A percentile compares a stretch with the other conserved stretches of the same genome.
Evolutionary conservation across 2,888 invertebrate genomes (phyloP).

Genomic region (Nemurella pictetii): DNA sequence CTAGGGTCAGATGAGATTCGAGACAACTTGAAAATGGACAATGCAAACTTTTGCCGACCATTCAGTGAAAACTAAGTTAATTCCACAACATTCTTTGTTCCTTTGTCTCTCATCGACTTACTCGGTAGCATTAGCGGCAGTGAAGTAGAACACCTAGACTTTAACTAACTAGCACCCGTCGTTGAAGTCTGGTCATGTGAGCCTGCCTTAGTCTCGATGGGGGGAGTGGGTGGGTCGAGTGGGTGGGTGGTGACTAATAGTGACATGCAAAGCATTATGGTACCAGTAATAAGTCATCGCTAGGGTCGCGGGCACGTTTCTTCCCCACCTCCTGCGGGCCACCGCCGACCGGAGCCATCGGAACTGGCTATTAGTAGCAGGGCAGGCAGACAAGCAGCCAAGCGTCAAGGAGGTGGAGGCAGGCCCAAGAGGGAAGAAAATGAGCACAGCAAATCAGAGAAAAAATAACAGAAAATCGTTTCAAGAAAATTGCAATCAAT

Average conservation of each 20-base stretch:
- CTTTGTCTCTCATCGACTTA: no score
- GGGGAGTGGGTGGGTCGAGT: not conserved
- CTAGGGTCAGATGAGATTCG: no score
- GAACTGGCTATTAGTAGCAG: conserved; percentile 48
- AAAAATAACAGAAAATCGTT: conserved; percentile 39
- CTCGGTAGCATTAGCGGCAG: no score
- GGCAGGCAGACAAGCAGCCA: conserved; percentile 48
- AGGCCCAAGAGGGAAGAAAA: conserved; percentile 45
- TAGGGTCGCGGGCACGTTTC: conserved; percentile 88
- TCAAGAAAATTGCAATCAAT: conserved; percentile 40
- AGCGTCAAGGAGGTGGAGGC: conserved; percentile 43
- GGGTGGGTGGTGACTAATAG: conserved; percentile 47
- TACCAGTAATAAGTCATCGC: conserved; percentile 95
- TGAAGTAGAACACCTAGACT: no score
- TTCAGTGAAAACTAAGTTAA: no score
- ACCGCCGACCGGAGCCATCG: conserved; percentile 52
- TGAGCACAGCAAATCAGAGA: conserved; percentile 46
- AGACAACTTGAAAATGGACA: no score
- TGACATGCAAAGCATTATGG: conserved; percentile 72
- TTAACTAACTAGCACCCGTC: no score
- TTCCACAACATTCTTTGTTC: no score
- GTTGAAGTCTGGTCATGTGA: conserved; percentile 39
- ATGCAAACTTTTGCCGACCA: no score
- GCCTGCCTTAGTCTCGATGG: conserved; percentile 39
- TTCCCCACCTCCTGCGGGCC: conserved; percentile 79